Conservation (phyloP, 2,113 vertebrate genomes). For the Vidua chalybeata region DNA sequence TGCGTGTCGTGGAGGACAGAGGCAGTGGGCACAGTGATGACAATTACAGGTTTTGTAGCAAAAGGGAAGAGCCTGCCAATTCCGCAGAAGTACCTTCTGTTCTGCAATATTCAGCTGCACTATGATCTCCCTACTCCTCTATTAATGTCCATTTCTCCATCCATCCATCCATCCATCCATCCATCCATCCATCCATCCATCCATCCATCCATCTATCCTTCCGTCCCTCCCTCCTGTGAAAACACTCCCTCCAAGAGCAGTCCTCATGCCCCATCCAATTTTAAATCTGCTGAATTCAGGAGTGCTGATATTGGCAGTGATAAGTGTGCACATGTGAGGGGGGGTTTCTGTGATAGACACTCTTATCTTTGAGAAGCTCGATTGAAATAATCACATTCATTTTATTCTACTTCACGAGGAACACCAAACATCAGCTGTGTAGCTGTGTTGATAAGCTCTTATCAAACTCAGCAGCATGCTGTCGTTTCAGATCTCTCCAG, state of each 20-base stretch:
- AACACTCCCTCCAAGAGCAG: not conserved
- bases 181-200: not conserved
- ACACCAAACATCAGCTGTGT: slow-evolving; percentile 14
- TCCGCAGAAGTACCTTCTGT: not conserved
- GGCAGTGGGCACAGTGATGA: not conserved
- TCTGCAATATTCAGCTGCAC: not conserved
- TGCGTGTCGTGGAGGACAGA: fast-evolving
- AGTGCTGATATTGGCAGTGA: not conserved
- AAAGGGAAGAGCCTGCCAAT: not conserved
- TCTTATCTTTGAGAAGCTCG: slow-evolving; percentile 33
- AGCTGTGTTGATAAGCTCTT: slow-evolving; percentile 53
- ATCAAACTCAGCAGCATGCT: slow-evolving; percentile 46
- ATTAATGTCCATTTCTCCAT: not conserved
- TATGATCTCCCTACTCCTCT: not conserved
- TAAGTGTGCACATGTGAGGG: not conserved
- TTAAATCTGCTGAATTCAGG: not conserved
- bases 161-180: not conserved
- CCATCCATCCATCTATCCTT: not conserved
- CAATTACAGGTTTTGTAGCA: not conserved
- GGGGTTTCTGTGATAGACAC: not conserved
- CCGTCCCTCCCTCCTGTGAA: not conserved
- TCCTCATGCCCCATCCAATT: not conserved
- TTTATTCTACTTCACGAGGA: not conserved
- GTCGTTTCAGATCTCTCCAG: slow-evolving; percentile 24
- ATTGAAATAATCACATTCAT: slow-evolving; percentile 33